A percentile compares a stretch with the other conserved stretches of the same genome.
phyloP scores from a whole-genome alignment of 1,140 invertebrate genomes.

The Trichoplusia ni region DNA sequence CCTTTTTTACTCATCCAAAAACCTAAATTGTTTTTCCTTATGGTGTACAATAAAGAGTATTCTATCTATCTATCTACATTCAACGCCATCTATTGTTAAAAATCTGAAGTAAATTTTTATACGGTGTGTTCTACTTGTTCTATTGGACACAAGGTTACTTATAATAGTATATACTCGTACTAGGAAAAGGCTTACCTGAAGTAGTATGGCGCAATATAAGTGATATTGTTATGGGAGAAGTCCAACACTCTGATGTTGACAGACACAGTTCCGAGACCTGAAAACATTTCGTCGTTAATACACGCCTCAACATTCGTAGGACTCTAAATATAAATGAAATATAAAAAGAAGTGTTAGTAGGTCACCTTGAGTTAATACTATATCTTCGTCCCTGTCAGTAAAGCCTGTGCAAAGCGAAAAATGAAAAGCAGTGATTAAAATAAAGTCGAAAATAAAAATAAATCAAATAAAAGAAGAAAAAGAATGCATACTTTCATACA shows the following conservation, averaged over 20 bases:
- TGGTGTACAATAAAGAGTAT: no score
- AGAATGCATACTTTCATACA: constrained; percentile 23
- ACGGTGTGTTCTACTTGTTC: no score
- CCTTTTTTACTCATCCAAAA: no score
- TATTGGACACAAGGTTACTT: not conserved
- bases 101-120: no score
- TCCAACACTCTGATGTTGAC: constrained; percentile 89
- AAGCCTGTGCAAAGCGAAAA: constrained; percentile 57
- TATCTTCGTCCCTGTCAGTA: constrained; percentile 55
- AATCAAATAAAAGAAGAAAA: constrained; percentile 1
- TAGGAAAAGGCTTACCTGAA: constrained; percentile 84
- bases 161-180: no score
- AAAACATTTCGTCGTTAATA: not conserved
- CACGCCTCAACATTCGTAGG: not conserved
- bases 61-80: no score
- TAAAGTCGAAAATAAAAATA: constrained; percentile 28
- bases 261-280: constrained; percentile 81
- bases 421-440: constrained; percentile 42
- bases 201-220: constrained; percentile 88
- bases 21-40: no score
- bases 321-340: not conserved
- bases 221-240: constrained; percentile 93
- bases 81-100: no score
- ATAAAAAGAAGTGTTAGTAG: constrained; percentile 5
- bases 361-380: constrained; percentile 55